These are phyloP conservation scores for Aeoliscus strigatus DNA, from an alignment of 2,797 vertebrate genomes.

Conservation along the genomic window DNA sequence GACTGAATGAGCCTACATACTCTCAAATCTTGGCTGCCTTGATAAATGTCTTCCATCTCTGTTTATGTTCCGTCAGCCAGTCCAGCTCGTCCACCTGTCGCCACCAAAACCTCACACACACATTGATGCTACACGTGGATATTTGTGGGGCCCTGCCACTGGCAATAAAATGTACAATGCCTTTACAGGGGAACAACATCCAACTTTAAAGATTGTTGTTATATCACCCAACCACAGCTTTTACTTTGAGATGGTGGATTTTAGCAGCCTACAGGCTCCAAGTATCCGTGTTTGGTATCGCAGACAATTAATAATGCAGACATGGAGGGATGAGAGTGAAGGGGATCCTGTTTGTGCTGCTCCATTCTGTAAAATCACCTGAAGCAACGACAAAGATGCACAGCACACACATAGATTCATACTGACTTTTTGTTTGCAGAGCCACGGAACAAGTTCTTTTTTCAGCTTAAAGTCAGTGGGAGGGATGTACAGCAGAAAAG, in stretches of 20 bases:
- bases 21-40: constrained; percentile 64
- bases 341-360: constrained; percentile 48
- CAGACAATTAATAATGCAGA: constrained; percentile 72
- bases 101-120: background rate
- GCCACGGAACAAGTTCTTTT: no score
- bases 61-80: constrained; percentile 51
- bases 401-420: no score
- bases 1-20: constrained; percentile 66
- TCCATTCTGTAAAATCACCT: constrained; percentile 49
- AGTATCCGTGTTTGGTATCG: constrained; percentile 52
- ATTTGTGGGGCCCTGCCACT: constrained; percentile 4
- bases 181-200: constrained; percentile 50
- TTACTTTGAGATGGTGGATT: constrained; percentile 58
- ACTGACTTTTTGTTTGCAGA: no score
- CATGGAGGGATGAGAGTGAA: constrained; percentile 44
- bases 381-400: constrained; percentile 40
- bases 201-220: constrained; percentile 54
- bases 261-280: constrained; percentile 55
- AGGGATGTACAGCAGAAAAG: no score
- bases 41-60: constrained; percentile 63
- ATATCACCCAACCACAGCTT: no score
- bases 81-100: constrained; percentile 20
- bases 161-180: constrained; percentile 38
- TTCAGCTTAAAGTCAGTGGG: no score
- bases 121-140: background rate